Evolutionary conservation across 2,797 vertebrate genomes (phyloP), one percentile per base, ranked within the genome.

Genomic region (Betta splendens): DNA sequence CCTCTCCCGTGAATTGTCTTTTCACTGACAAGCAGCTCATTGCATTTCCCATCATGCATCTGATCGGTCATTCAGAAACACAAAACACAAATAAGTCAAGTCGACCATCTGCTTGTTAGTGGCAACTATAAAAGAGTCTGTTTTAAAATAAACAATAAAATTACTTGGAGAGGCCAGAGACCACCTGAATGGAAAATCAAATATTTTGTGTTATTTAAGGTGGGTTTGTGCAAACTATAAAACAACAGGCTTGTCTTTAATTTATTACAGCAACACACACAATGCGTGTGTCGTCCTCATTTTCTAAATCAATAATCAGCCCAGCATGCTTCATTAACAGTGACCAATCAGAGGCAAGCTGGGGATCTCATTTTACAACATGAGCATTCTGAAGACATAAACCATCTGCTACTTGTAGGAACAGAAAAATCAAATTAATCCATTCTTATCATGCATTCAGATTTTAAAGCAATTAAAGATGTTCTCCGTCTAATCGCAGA

Each of bases 381-480:
- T 93, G 96, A 98, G 96, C 96, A 96, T 98, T 96, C 94, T 94
- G 95, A 95, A 98, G 96, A 98, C 97, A 98, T 99, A 98, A 99
- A 99, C 97, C 97, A 99, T 99, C 97, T 99, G 97, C 96, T 98
- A 97, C 97, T 98, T 98, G 97, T 98, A 97, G 95, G 96, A 98
- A 98, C 94, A 97, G 94, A 97, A 96, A 98, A 98, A 98, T 98
- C 96, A 97, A 98, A 98, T 99, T 98, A 99, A 98, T 98, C 97
- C 96, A 95, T 97, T 98, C 97, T 98, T 98, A 99, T 98, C 97
- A 98, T 97, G 96, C 96, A 95, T 98, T 98, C 96, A 94, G 97
- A 98, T 99, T 99, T 99, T 98, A 98, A 99, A 98, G 97, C 97
- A 99, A 99, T 99, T 98, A 98, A 98, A 98, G 94, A 98, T 97